phyloP scores from a whole-genome alignment of 2,888 invertebrate species.

The Cenopis cana region DNA sequence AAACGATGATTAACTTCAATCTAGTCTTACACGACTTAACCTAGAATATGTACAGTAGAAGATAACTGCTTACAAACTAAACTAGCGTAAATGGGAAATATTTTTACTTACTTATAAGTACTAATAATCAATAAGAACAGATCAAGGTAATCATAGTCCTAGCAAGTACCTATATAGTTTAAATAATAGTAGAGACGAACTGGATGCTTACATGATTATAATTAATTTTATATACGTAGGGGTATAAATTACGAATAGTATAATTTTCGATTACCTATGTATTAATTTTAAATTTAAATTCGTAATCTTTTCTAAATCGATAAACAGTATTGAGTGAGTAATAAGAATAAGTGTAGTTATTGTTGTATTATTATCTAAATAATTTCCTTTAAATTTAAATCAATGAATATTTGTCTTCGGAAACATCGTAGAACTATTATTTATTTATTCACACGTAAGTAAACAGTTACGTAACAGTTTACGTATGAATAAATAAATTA shows the following conservation, averaged over 20 bases:
- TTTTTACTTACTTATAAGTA: constrained; percentile 3
- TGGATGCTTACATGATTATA: background rate
- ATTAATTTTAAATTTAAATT: background rate
- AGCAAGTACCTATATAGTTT: constrained; percentile 47
- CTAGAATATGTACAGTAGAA: constrained; percentile 50
- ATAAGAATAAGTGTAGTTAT: too few relatives aligned
- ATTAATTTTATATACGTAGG: background rate
- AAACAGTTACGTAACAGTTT: too few relatives aligned
- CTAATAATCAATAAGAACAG: constrained; percentile 62
- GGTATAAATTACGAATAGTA: background rate
- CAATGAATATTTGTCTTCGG: background rate
- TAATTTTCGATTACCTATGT: background rate
- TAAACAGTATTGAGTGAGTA: background rate
- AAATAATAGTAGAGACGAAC: background rate
- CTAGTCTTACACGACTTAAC: constrained; percentile 66
- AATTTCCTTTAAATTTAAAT: too few relatives aligned
- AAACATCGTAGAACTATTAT: background rate
- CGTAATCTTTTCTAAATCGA: background rate
- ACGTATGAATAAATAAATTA: too few relatives aligned
- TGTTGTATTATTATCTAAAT: too few relatives aligned
- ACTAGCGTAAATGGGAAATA: constrained; percentile 17
- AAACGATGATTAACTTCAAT: constrained; percentile 81
- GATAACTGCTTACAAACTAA: constrained; percentile 48
- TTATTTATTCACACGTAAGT: too few relatives aligned
- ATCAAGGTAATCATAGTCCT: constrained; percentile 81